Conservation (phyloP, 1,140 invertebrate species). For the Leptinotarsa defecta region DNA sequence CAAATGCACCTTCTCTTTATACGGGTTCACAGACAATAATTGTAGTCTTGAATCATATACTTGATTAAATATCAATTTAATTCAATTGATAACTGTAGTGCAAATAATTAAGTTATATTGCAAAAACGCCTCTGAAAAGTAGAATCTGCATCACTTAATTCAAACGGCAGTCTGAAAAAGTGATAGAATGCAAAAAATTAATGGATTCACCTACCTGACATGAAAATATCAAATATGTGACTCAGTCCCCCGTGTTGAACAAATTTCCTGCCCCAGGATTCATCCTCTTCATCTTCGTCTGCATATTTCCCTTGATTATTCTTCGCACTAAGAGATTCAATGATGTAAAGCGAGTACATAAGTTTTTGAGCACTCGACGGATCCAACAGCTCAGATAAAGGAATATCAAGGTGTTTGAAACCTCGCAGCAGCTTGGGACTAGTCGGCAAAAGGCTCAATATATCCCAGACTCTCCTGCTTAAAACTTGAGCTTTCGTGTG, state of each 20-base stretch:
- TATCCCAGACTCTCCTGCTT: conserved; percentile 91
- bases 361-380: conserved; percentile 88
- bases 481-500: conserved; percentile 89
- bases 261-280: conserved; percentile 76
- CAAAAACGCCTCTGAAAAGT: too few species aligned
- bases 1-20: too few species aligned
- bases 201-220: conserved; percentile 67
- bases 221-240: conserved; percentile 90
- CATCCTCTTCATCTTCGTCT: conserved; percentile 39
- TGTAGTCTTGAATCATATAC: too few species aligned
- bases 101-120: too few species aligned
- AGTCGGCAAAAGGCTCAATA: conserved; percentile 87
- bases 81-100: too few species aligned
- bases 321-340: conserved; percentile 68
- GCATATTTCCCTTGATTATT: conserved; percentile 35
- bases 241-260: conserved; percentile 84
- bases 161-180: too few species aligned
- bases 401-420: conserved; percentile 73
- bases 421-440: conserved; percentile 82
- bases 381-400: conserved; percentile 77
- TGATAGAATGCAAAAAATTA: too few species aligned
- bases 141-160: too few species aligned
- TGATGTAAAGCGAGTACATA: conserved; percentile 93
- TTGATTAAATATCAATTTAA: too few species aligned
- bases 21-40: too few species aligned